phyloP scores from a whole-genome alignment of 2,113 vertebrate genomes.

The Python bivittatus region DNA sequence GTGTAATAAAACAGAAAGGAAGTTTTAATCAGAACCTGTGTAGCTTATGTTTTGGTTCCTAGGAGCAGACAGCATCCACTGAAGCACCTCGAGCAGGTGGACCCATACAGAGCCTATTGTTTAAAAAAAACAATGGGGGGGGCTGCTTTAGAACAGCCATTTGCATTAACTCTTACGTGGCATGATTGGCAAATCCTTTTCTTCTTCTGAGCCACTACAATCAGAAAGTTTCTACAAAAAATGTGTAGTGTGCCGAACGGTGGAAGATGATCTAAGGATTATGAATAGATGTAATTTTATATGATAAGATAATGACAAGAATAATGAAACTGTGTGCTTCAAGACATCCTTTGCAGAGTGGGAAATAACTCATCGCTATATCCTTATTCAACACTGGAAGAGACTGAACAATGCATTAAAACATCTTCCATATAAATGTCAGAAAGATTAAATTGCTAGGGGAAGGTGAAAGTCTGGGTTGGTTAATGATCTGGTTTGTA shows the following conservation, averaged over 20 bases:
- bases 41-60: background rate
- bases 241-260: background rate
- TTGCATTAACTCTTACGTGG: background rate
- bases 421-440: conserved; percentile 5
- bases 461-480: background rate
- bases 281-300: conserved; percentile 1
- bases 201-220: background rate
- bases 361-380: background rate
- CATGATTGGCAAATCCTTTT: background rate
- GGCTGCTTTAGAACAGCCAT: background rate
- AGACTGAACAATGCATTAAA: conserved; percentile 17
- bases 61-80: background rate
- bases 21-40: background rate
- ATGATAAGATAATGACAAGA: conserved; percentile 1
- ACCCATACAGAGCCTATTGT: background rate
- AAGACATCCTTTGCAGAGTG: conserved; percentile 6
- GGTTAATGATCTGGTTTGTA: conserved; percentile 14
- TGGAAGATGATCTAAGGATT: background rate
- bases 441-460: conserved; percentile 1
- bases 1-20: background rate
- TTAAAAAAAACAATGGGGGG: background rate
- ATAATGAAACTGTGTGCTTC: conserved; percentile 3
- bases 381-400: background rate
- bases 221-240: background rate
- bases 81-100: background rate